A percentile compares a stretch with the other conserved stretches of the same genome.
phyloP scores from a whole-genome alignment of 2,113 vertebrate species.

The Bujurquina vittata region DNA sequence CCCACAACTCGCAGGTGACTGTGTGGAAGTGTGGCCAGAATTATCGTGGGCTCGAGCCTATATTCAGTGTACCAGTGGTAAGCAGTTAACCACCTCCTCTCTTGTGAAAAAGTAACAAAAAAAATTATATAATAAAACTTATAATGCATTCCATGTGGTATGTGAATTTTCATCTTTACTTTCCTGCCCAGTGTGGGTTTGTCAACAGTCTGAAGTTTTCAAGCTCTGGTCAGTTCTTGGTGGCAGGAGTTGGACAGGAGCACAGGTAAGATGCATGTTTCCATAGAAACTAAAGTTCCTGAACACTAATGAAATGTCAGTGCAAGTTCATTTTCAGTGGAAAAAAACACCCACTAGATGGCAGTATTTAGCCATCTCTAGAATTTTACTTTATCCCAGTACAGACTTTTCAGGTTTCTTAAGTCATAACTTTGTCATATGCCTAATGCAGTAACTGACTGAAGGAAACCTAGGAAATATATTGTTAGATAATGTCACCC shows the following conservation, averaged over 20 bases:
- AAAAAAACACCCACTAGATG: constrained; percentile 49
- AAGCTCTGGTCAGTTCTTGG: constrained; percentile 87
- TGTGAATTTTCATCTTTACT: background rate
- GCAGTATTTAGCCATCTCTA: constrained; percentile 25
- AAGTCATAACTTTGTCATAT: background rate
- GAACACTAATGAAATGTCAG: background rate
- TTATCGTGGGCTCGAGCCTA: constrained; percentile 84
- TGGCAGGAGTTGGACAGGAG: constrained; percentile 93
- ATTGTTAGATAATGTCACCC: background rate
- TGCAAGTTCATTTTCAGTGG: background rate
- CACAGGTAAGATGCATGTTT: constrained; percentile 85
- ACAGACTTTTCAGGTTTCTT: background rate
- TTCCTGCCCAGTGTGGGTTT: constrained; percentile 83
- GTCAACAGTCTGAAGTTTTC: constrained; percentile 97
- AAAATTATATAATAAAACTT: no score
- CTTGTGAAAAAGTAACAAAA: background rate
- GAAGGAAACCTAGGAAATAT: background rate
- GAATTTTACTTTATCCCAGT: background rate
- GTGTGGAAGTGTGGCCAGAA: constrained; percentile 90
- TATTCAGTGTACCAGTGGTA: constrained; percentile 91
- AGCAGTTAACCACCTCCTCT: constrained; percentile 11
- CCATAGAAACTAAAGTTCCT: constrained; percentile 40
- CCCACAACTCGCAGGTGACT: constrained; percentile 84
- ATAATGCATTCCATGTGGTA: background rate
- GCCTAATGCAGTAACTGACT: background rate